Percentiles rank a stretch among this genome's conserved stretches.
phyloP scores from a whole-genome alignment of 2,888 invertebrate species.

The Sinhomidia bicolor region DNA sequence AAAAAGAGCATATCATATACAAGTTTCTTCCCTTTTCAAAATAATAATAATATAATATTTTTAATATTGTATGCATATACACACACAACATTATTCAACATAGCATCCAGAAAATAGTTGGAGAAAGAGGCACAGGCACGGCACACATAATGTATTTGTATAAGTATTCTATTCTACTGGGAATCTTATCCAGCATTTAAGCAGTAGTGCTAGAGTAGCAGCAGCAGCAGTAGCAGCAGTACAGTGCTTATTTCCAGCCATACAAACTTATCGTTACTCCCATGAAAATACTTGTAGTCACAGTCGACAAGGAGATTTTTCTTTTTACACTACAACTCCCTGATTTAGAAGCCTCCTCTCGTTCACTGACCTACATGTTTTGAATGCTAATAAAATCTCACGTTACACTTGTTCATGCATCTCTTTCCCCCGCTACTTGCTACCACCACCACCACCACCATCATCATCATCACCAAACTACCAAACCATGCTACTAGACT shows the following conservation, averaged over 20 bases:
- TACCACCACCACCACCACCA: no score
- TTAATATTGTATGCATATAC: constrained; percentile 1
- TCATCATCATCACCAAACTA: no score
- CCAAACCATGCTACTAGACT: constrained; percentile 25
- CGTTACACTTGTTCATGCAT: constrained; percentile 62
- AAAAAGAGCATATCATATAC: no score
- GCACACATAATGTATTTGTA: constrained; percentile 59
- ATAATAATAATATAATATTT: no score
- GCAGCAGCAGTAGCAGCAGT: background rate
- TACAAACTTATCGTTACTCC: constrained; percentile 52
- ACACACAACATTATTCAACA: background rate
- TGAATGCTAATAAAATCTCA: constrained; percentile 72
- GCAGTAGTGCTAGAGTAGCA: constrained; percentile 2
- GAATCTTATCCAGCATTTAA: constrained; percentile 72
- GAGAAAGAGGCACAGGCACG: background rate
- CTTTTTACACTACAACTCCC: constrained; percentile 59
- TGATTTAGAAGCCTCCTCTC: constrained; percentile 74
- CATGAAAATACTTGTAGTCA: constrained; percentile 53
- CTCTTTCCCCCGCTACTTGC: constrained; percentile 21
- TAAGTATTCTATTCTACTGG: constrained; percentile 61
- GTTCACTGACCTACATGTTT: constrained; percentile 74
- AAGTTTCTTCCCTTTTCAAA: no score
- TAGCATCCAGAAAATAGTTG: background rate
- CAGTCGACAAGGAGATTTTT: constrained; percentile 66
- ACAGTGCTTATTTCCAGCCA: background rate